Percentiles rank a stretch among this genome's conserved stretches.
These are phyloP conservation scores for Periparus ater DNA, from an alignment of 2,797 vertebrate genomes.

Conservation along the genomic window DNA sequence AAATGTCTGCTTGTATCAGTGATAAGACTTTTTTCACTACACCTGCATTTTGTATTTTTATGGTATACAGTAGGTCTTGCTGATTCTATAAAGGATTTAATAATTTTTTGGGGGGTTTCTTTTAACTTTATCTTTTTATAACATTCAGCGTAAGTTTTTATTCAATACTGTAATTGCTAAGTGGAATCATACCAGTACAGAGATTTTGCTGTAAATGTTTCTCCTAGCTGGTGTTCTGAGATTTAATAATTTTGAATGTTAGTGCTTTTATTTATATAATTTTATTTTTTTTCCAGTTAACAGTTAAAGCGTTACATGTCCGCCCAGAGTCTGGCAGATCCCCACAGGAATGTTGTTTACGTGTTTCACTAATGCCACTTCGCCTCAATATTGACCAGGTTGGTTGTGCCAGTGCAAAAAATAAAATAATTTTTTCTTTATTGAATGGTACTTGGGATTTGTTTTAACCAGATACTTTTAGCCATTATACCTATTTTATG, in stretches of 20 bases:
- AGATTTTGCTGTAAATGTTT: not conserved
- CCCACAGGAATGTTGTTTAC: constrained; percentile 93
- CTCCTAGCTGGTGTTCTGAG: not conserved
- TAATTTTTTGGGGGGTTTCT: not conserved
- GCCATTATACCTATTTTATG: not conserved
- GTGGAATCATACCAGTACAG: not conserved
- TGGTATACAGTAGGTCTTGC: not conserved
- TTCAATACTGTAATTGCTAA: not conserved
- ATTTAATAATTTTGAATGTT: not conserved
- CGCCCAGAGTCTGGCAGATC: constrained; percentile 91
- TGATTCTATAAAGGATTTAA: not conserved
- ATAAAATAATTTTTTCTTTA: not conserved
- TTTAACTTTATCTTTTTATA: not conserved
- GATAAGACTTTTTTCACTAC: not conserved
- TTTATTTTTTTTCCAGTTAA: constrained; percentile 78
- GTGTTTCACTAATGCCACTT: constrained; percentile 94
- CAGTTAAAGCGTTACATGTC: constrained; percentile 91
- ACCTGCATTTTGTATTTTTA: not conserved
- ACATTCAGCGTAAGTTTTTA: not conserved
- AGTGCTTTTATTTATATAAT: not conserved
- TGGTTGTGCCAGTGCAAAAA: not conserved
- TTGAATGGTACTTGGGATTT: not conserved
- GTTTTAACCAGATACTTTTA: not conserved
- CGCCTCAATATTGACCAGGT: constrained; percentile 99
- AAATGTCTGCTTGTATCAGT: not conserved